Percentiles rank a stretch among this genome's conserved stretches.
phyloP scores from a whole-genome alignment of 2,113 vertebrate genomes.

The Heloderma charlesbogerti region DNA sequence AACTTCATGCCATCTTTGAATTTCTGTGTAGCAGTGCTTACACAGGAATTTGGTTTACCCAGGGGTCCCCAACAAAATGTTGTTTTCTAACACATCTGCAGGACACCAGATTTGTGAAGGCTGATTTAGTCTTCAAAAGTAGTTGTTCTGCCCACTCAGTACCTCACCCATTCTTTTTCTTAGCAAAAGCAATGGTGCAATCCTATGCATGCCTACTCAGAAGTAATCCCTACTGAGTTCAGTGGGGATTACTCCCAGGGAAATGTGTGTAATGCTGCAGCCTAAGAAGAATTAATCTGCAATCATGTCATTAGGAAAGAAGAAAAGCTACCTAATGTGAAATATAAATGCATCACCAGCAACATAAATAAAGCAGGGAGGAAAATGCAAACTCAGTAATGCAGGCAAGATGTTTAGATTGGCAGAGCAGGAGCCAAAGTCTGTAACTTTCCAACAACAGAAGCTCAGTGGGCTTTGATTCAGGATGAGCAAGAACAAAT shows the following conservation, averaged over 20 bases:
- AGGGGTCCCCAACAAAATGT: background rate
- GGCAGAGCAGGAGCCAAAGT: conserved; percentile 45
- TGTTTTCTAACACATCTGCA: background rate
- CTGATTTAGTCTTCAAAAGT: background rate
- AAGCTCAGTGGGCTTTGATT: conserved; percentile 50
- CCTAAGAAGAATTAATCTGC: conserved; percentile 37
- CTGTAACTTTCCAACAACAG: conserved; percentile 36
- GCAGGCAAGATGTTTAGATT: conserved; percentile 24
- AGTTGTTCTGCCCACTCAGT: background rate
- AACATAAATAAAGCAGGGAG: conserved; percentile 26
- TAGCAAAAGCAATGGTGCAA: background rate
- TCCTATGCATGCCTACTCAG: too few relatives aligned
- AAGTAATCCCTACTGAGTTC: background rate
- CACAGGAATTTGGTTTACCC: background rate
- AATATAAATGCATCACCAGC: conserved; percentile 51
- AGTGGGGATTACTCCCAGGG: background rate
- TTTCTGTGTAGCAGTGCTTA: background rate
- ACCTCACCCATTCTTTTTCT: background rate
- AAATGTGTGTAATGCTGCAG: background rate
- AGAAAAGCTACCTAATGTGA: conserved; percentile 38
- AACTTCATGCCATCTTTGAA: background rate
- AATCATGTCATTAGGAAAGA: background rate
- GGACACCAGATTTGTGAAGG: background rate
- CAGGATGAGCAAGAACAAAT: background rate
- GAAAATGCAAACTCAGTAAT: conserved; percentile 10